Evolutionary conservation across 53 echinoderm and acorn worm genomes (phyloP), one percentile per base, ranked within the genome.

Genomic region (Henricia sp.): DNA sequence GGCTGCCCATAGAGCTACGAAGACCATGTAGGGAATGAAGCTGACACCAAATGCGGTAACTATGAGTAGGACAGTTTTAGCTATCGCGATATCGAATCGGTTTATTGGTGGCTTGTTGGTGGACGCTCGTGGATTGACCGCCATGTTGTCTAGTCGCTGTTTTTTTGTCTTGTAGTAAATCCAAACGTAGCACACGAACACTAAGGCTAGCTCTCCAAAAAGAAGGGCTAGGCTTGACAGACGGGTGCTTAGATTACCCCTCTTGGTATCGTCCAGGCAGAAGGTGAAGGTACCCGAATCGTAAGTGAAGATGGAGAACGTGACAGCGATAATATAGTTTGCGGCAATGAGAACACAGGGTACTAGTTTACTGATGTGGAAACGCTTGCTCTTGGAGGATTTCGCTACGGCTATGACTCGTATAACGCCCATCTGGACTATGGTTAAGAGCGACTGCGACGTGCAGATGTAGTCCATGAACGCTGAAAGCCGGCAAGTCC

Each of bases 11-110:
- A 58, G 16, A 16, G 24, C 23, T 41, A 77, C 60, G 44, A 77
- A 77, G 25, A 58, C 43, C 41, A 77, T 33, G 59, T 77, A 77
- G 21, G 77, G 77, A 23, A 60, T 24, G 77, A 59, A 77, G 59
- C 62, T 29, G 40, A 77, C 14, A 28, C 1, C 29, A 20, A 17
- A 77, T 5, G 77, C 28, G 17, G 59, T 44, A 3, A 60, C 43
- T 14, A 77, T 60, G 0, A 77, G 43, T 10, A 77, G 60, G 37
- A 77, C 59, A 12, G 77, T 38, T 60, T 59, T 77, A 23, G 77
- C 77, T 42, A 60, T 77, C 27, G 77, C 77, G 43, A 77, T 58
- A 41, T 77, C 77, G 60, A 77, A 77, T 40, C 77, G 77, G 62
- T 77, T 77, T 32, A 30, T 24, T 10, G 40, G 54, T 17, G 17